These are phyloP conservation scores for Pyrgus malvae DNA, from an alignment of 2,888 invertebrate genomes.

Conservation along the genomic window DNA sequence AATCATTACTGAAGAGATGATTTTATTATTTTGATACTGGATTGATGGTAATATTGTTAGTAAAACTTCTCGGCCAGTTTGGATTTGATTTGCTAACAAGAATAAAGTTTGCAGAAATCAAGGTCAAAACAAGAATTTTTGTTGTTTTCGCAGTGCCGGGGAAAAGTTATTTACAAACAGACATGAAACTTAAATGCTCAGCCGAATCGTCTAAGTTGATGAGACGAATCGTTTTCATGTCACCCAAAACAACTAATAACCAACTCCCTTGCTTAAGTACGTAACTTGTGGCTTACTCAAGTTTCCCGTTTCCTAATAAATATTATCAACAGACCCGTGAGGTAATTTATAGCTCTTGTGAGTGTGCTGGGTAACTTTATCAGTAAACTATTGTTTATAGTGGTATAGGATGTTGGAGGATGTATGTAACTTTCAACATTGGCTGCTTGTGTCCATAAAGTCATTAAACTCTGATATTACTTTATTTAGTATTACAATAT, in stretches of 20 bases:
- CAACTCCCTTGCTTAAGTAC: conserved; percentile 4
- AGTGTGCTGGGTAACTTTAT: conserved; percentile 18
- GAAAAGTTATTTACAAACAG: too few species aligned
- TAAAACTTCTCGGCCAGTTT: too few species aligned
- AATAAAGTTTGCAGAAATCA: too few species aligned
- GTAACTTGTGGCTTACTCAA: conserved; percentile 8
- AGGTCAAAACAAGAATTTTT: too few species aligned
- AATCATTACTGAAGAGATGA: neutral
- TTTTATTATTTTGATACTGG: neutral
- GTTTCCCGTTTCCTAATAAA: conserved; percentile 15
- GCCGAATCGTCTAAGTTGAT: neutral
- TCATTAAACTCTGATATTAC: too few species aligned
- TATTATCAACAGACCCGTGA: conserved; percentile 18
- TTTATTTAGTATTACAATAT: too few species aligned
- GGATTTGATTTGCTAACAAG: too few species aligned
- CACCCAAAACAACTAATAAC: neutral
- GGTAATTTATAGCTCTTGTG: conserved; percentile 19
- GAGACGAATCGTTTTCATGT: neutral
- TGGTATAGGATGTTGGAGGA: neutral
- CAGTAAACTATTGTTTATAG: conserved; percentile 11
- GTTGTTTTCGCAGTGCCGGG: too few species aligned
- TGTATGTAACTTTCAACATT: neutral
- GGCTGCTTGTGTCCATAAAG: neutral
- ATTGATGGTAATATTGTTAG: too few species aligned
- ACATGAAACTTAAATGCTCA: neutral